Base-by-base conservation (phyloP, 2,113 vertebrate genomes). In the Sinocyclocheilus grahami region DNA sequence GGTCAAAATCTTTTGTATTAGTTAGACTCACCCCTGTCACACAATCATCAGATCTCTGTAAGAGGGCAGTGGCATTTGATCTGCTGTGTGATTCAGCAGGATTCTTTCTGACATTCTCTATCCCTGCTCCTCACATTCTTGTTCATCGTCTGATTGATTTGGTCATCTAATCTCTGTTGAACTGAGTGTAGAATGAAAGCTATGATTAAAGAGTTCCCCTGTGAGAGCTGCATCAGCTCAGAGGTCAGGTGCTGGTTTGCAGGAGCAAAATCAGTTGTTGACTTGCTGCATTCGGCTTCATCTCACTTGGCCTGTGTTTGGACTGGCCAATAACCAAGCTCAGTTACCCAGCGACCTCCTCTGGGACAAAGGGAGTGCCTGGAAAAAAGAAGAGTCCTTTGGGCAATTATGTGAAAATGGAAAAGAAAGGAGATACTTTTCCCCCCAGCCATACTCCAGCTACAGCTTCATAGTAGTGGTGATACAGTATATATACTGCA, bases 91-190 rank as follows among this genome's bases (percentile, higher is more conserved):
- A 63, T 63, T 80, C 37, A 63, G 4, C 22, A 9, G 58, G 78
- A 80, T 55, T 48, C 62, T 72, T 37, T 69, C 33, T 72, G 60
- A 72, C 30, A 51, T 30, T 53, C 72, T 71, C 60, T 78, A 72
- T 63, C n/a, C 53, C 51, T 84, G 27, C 27, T 37, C 37, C 71
- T 63, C 58, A 63, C 78, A 37, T 33, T 76, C 27, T 67, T 65
- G 39, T 33, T 37, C 51, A 39, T 89, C 86, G 87, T 85, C 90
- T 95, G 93, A 95, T 94, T 94, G 93, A 95, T 94, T 95, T 85
- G 88, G 92, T 88, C 88, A 77, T 89, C 88, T 95, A 94, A 94
- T 95, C 93, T 92, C 91, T 80, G 69, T 89, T 86, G 88, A 91
- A 93, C 78, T 91, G 92, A 92, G 90, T 88, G 85, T 79, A 87